Base-by-base conservation (phyloP, 2,888 invertebrate genomes). In the Drosophila pseudotalamancana region DNA sequence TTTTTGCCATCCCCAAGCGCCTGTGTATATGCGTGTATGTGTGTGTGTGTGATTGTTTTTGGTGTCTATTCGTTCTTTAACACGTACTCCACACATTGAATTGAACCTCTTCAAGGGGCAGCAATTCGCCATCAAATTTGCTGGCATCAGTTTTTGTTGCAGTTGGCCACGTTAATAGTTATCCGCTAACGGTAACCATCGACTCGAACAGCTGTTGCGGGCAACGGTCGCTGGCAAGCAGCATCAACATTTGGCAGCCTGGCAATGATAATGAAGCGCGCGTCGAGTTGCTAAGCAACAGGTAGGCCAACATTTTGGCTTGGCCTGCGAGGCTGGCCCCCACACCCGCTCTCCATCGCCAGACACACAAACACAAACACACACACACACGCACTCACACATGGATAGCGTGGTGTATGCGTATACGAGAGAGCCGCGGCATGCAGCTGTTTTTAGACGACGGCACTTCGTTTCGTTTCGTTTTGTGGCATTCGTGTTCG, bases 251-350 rank as follows among this genome's bases (percentile, higher is more conserved):
- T 57, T 73, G 68, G 62, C 73, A 69, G 74, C 50, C 53, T 69
- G 71, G 64, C 72, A 72, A 65, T 54, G 70, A 75, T 74, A 74
- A 74, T 74, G 64, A 75, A 74, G 64, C 63, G 50, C 54, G 53
- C 62, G 73, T 56, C 55, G 66, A 73, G 77, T 82, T 81, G 74
- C 82, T 79, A 77, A 89, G 89, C 89, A 89, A 89, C 89, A 89
- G 89, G 89, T 89, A 89, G 89, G 89, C 81, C 64, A 66, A 64
- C 77, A 68, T 62, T 64, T 56, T 51, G 51, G 37, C 42, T 27
- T 48, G 51, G 31, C 45, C 62, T 51, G 66, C 40, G 27, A 27
- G 37, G 27, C 37, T 37, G 19, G 0, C 49, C 8, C n/a, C 23
- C 31, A 1, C 1, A 19, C 6, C 12, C 29, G 23, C 9, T n/a